Conservation (phyloP, 2,888 invertebrate species). For the Ethmia dodecea region DNA sequence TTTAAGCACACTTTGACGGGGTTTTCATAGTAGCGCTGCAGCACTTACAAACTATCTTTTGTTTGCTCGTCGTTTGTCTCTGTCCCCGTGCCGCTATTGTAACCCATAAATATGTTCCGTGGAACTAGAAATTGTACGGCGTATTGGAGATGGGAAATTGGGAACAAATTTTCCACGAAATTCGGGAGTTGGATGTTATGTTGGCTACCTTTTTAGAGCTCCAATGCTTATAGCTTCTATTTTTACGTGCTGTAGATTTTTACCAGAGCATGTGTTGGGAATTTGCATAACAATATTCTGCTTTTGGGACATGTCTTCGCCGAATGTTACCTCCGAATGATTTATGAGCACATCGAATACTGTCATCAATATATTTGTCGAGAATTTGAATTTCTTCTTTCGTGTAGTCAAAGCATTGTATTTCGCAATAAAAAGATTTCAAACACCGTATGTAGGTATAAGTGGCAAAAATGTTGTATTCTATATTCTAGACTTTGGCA, state of each 20-base stretch:
- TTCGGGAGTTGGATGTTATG: not conserved
- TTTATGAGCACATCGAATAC: constrained; percentile 3
- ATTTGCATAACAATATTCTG: not conserved
- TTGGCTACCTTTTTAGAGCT: not conserved
- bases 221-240: not conserved
- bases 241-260: too few species aligned
- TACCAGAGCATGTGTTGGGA: too few species aligned
- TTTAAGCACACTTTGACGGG: too few species aligned
- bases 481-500: too few species aligned
- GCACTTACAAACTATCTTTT: constrained; percentile 44
- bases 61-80: constrained; percentile 50
- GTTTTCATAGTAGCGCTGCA: constrained; percentile 14
- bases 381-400: not conserved
- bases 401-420: too few species aligned
- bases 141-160: constrained; percentile 23
- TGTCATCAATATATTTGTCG: constrained; percentile 1
- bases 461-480: too few species aligned
- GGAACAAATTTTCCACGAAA: constrained; percentile 5
- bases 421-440: too few species aligned
- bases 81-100: constrained; percentile 45
- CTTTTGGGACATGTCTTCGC: constrained; percentile 1
- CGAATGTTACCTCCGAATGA: constrained; percentile 3
- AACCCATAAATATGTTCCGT: constrained; percentile 45
- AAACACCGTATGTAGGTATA: too few species aligned
- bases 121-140: constrained; percentile 37